phyloP scores from a whole-genome alignment of 64 coral and sea anemone genomes.

The Cladopsammia gracilis region DNA sequence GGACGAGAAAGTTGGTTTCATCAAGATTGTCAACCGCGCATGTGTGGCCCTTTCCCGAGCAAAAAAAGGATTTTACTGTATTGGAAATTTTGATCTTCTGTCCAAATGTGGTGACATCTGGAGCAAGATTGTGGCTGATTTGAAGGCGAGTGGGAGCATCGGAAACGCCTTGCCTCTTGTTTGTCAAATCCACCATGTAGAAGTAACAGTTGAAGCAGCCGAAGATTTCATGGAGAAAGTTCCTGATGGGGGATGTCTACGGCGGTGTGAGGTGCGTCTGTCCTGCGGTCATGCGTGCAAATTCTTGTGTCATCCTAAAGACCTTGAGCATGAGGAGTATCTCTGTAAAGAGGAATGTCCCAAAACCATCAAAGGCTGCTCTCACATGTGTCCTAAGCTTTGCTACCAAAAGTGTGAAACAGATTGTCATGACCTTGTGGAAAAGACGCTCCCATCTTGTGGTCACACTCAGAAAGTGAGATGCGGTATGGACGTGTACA shows the following conservation, averaged over 20 bases:
- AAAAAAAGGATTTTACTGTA: slow-evolving; percentile 85
- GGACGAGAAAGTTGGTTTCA: slow-evolving; percentile 80
- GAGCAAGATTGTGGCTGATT: slow-evolving; percentile 62
- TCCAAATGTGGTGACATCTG: slow-evolving; percentile 61
- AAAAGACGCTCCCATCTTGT: slow-evolving; percentile 50
- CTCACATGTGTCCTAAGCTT: slow-evolving; percentile 42
- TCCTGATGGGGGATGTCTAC: slow-evolving; percentile 73
- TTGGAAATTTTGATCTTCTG: slow-evolving; percentile 84
- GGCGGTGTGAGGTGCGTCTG: slow-evolving; percentile 61
- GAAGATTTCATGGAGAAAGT: slow-evolving; percentile 70
- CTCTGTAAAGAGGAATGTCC: slow-evolving; percentile 50
- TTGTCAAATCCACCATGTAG: slow-evolving; percentile 75
- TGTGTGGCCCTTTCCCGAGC: slow-evolving; percentile 88
- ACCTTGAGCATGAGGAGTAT: slow-evolving; percentile 32
- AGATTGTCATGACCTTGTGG: slow-evolving; percentile 8
- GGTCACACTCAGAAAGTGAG: slow-evolving; percentile 24
- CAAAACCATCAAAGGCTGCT: slow-evolving; percentile 25
- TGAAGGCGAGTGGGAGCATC: slow-evolving; percentile 6
- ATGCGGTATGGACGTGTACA: background rate
- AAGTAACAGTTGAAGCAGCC: slow-evolving; percentile 4
- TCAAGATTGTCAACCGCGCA: slow-evolving; percentile 71
- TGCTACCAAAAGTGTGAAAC: slow-evolving; percentile 46
- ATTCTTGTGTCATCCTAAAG: slow-evolving; percentile 63
- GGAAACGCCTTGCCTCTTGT: slow-evolving; percentile 66
- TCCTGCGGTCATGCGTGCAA: slow-evolving; percentile 80